Conservation (phyloP, 2,888 invertebrate genomes). For the Julus scanicus region DNA sequence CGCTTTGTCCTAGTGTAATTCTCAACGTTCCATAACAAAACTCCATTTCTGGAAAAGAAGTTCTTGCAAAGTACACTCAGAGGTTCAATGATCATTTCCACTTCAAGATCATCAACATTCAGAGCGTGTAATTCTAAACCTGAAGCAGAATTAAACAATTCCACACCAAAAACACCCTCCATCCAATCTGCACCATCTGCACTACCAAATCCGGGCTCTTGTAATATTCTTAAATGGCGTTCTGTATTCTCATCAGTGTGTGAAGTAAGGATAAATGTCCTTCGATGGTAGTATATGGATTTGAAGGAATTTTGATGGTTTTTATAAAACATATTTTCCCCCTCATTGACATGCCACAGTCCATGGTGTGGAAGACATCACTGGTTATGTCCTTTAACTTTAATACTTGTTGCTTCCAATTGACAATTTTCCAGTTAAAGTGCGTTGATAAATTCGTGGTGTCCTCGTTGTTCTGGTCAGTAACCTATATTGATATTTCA, state of each 20-base stretch:
- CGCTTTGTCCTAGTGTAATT: neutral
- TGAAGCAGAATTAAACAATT: neutral
- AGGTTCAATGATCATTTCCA: neutral
- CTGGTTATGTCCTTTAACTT: neutral
- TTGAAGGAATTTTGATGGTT: neutral
- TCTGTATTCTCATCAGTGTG: neutral
- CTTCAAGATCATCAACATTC: neutral
- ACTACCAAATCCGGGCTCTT: neutral
- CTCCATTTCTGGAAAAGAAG: neutral
- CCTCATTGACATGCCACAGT: neutral
- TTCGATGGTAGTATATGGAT: neutral
- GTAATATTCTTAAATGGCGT: neutral
- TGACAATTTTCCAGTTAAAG: neutral
- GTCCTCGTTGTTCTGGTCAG: neutral
- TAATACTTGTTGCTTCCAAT: neutral
- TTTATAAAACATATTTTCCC: neutral
- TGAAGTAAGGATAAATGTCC: neutral
- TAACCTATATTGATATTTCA: neutral
- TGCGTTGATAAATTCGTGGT: neutral
- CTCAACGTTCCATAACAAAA: constrained; percentile 26
- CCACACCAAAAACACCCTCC: constrained; percentile 4
- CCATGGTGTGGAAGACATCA: neutral
- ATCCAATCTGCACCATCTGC: neutral
- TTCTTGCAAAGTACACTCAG: neutral
- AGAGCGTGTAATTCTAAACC: neutral